These are phyloP conservation scores for Platyrinchus mystaceus DNA, from an alignment of 2,797 vertebrate genomes.

Conservation along the genomic window DNA sequence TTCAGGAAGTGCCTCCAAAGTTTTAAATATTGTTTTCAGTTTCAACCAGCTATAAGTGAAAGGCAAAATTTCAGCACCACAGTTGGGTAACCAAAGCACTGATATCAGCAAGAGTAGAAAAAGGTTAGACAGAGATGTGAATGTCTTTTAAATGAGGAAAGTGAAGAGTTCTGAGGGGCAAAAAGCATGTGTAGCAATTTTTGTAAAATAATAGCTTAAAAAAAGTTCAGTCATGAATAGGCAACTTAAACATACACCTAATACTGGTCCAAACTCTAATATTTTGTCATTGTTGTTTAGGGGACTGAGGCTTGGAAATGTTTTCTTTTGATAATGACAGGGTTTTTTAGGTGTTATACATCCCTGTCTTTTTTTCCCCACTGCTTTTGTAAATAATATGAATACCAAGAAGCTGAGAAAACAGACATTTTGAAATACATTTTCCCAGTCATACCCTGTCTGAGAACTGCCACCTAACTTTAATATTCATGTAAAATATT, in stretches of 20 bases:
- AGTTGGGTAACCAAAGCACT: not conserved
- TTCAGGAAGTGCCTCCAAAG: not conserved
- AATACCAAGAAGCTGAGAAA: not conserved
- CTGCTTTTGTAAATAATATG: not conserved
- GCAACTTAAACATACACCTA: not conserved
- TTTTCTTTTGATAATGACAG: not conserved
- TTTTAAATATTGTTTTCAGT: not conserved
- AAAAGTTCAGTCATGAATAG: not conserved
- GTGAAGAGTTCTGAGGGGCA: not conserved
- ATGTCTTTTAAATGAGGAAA: not conserved
- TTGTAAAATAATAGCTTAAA: not conserved
- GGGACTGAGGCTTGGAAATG: not conserved
- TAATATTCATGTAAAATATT: not conserved
- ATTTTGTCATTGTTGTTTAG: not conserved
- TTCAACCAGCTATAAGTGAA: not conserved
- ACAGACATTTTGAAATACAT: not conserved
- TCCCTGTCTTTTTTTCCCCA: not conserved
- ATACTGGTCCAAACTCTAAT: not conserved
- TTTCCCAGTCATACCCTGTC: not conserved
- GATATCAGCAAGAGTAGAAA: rapidly evolving
- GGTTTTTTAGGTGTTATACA: not conserved
- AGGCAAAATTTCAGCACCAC: not conserved
- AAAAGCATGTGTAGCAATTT: not conserved
- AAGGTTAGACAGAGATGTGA: not conserved
- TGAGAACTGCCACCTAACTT: not conserved